phyloP scores from a whole-genome alignment of 2,888 invertebrate genomes.

The Dasysyrphus albostriatus region DNA sequence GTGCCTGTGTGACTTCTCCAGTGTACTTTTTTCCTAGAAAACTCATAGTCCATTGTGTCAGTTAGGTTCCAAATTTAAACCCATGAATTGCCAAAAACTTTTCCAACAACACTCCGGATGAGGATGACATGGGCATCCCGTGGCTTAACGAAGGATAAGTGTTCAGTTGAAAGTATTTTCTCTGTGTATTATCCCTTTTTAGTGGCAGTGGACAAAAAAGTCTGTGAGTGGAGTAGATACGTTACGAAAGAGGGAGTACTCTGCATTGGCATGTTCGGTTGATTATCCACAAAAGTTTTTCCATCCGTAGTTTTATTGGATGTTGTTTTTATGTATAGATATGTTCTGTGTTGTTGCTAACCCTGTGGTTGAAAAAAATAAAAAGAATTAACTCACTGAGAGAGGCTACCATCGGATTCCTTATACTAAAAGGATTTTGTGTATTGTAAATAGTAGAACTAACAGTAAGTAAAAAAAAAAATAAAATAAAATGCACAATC shows the following conservation, averaged over 20 bases:
- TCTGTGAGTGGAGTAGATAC: conserved; percentile 20
- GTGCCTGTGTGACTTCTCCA: background rate
- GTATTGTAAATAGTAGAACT: conserved; percentile 6
- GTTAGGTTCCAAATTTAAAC: conserved; percentile 57
- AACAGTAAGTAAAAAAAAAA: conserved; percentile 8
- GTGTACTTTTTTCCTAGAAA: conserved; percentile 24
- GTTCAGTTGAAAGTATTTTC: conserved; percentile 56
- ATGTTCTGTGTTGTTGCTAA: conserved; percentile 2
- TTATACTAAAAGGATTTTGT: conserved; percentile 46
- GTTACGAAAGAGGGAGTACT: conserved; percentile 26
- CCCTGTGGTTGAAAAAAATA: conserved; percentile 4
- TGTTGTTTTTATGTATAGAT: background rate
- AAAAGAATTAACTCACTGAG: conserved; percentile 32
- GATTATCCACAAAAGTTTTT: conserved; percentile 71
- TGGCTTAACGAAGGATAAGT: conserved; percentile 66
- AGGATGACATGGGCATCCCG: conserved; percentile 41
- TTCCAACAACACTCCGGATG: conserved; percentile 47
- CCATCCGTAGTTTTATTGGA: conserved; percentile 46
- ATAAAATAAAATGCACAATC: conserved; percentile 25
- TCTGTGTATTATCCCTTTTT: conserved; percentile 55
- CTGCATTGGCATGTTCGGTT: conserved; percentile 71
- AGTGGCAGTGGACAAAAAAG: conserved; percentile 6
- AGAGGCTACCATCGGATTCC: conserved; percentile 11
- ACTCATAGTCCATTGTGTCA: conserved; percentile 53
- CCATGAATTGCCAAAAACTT: conserved; percentile 65